Evolutionary conservation across 2,113 vertebrate species (phyloP), one percentile per base, ranked within the genome.

Genomic region (Mohoua ochrocephala): DNA sequence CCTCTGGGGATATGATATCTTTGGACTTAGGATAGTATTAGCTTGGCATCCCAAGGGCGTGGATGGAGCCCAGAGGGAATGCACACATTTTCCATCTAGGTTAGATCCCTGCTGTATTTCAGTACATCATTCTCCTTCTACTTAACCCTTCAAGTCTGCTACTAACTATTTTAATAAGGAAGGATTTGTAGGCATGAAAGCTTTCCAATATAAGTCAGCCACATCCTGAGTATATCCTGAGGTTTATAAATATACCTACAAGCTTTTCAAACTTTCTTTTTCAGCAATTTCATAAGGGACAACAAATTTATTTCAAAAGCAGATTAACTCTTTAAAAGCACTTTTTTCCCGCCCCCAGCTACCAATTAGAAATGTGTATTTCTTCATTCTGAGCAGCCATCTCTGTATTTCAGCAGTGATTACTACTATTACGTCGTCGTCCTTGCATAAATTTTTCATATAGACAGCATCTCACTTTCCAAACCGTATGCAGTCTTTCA

Each of bases 291-390:
- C 8, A 23, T 41, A 54, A 70, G 21, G 11, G 35, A 37, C 30
- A 82, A 12, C 14, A 54, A 39, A 77, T 91, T 67, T 47, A 57
- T 68, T 88, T 87, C 22, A 84, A 54, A 71, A 78, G 52, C 8
- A 3, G 24, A 44, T 85, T 74, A 91, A 87, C 18, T 50, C 17
- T 84, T 57, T 77, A n/a, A 47, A 80, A 89, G 5, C 13, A 19
- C 9, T 22, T 30, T 2, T 65, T 74, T 87, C 63, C 30, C 0
- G 0, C 10, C 49, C 31, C 9, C 10, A 28, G 4, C 9, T 60
- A 35, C 30, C 52, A 75, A 57, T 65, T 70, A 89, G 15, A 60
- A 77, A 80, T 37, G 8, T 59, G 10, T 35, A 44, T 70, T 87
- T 90, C 53, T 82, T 35, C 30, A 27, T 53, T 86, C 45, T 74